Evolutionary conservation across 92 coral and sea anemone species (phyloP).

Genomic region (Palythoa caribaeorum): DNA sequence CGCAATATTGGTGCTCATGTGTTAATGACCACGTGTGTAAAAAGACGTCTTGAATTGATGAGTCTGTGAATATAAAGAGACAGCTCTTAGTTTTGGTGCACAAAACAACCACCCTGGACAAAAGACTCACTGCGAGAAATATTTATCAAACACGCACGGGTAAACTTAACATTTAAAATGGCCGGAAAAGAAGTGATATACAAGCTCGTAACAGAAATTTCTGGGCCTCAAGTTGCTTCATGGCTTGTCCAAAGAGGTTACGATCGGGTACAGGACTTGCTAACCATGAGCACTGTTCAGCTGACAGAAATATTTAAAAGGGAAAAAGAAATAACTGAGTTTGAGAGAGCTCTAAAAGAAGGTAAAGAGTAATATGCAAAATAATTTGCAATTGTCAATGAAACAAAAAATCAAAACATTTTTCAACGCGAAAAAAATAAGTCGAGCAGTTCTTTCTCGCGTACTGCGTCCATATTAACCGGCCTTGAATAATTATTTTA

Average conservation of each 20-base stretch:
- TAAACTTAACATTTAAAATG: conserved; percentile 8
- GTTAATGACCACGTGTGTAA: conserved; percentile 40
- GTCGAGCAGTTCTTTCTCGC: background rate
- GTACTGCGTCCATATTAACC: background rate
- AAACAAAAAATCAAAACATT: background rate
- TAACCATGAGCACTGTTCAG: conserved; percentile 1
- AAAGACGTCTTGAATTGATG: background rate
- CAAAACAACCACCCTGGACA: background rate
- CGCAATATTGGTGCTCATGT: background rate
- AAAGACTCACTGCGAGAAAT: background rate
- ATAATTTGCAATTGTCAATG: background rate
- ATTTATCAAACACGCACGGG: conserved; percentile 6
- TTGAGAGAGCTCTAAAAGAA: conserved; percentile 24
- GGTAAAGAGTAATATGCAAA: conserved; percentile 12
- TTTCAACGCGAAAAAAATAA: background rate
- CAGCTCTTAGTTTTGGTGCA: background rate
- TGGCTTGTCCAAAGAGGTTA: conserved; percentile 25
- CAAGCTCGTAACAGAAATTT: conserved; percentile 8
- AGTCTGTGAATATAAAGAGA: conserved; percentile 8
- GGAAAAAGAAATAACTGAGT: conserved; percentile 7
- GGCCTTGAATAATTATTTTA: background rate
- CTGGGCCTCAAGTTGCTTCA: conserved; percentile 24
- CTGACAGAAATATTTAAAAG: conserved; percentile 14
- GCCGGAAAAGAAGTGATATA: conserved; percentile 25
- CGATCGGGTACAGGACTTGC: conserved; percentile 40